A percentile compares a stretch with the other conserved stretches of the same genome.
phyloP scores from a whole-genome alignment of 2,888 invertebrate genomes.

The Melipona bicolor region DNA sequence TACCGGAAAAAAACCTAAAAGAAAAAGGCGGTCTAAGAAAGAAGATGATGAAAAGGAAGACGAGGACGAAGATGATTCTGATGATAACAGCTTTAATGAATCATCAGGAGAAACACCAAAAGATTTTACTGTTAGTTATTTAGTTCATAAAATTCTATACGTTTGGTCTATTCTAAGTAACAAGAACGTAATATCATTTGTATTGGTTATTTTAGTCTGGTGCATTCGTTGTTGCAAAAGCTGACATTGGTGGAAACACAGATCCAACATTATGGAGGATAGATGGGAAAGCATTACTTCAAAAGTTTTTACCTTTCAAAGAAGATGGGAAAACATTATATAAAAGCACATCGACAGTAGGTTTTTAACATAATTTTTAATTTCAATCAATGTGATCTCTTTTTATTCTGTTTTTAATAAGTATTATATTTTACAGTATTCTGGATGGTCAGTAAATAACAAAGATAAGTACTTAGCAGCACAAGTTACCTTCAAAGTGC shows the following conservation, averaged over 20 bases:
- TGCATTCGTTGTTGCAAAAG: constrained; percentile 86
- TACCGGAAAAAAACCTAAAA: constrained; percentile 78
- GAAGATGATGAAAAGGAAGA: constrained; percentile 82
- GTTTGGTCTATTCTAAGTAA: neutral
- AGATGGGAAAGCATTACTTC: constrained; percentile 86
- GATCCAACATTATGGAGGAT: constrained; percentile 87
- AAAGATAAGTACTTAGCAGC: constrained; percentile 85
- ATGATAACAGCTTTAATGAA: constrained; percentile 80
- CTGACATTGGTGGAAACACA: constrained; percentile 85
- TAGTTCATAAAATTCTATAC: neutral
- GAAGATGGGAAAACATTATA: constrained; percentile 85
- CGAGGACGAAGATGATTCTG: constrained; percentile 81
- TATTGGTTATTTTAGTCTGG: constrained; percentile 84
- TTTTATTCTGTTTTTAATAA: neutral
- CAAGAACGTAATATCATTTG: neutral
- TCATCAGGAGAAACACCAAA: constrained; percentile 80
- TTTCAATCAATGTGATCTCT: neutral
- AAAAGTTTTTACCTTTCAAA: constrained; percentile 86
- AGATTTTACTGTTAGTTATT: constrained; percentile 79
- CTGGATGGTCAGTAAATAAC: constrained; percentile 85
- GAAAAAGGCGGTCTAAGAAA: constrained; percentile 78
- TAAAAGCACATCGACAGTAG: constrained; percentile 86
- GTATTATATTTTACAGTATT: constrained; percentile 82
- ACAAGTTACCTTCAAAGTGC: constrained; percentile 84
- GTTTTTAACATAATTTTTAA: neutral